Evolutionary conservation across 2,888 invertebrate genomes (phyloP), one percentile per base, ranked within the genome.

Genomic region (Tuta absoluta): DNA sequence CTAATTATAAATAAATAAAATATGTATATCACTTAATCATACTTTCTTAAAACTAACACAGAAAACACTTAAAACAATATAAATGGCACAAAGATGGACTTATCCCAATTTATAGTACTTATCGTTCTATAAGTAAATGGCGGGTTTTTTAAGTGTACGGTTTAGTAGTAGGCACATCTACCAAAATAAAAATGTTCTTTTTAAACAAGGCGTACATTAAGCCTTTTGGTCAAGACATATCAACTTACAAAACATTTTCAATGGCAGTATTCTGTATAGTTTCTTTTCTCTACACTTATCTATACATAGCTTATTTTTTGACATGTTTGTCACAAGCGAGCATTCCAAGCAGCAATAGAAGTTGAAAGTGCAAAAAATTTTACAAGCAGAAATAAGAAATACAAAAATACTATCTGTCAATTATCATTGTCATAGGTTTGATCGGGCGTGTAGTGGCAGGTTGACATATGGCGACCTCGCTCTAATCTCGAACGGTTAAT

Each of bases 381-480:
- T n/a, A 1, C 14, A 0, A 45, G 0, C 4, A n/a, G 5, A 45
- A n/a, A 45, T n/a, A 24, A 14, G 14, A 14, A 56, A 17, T 56
- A 17, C 14, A 51, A 8, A 51, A 8, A 5, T n/a, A 56, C 17
- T 33, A 12, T 33, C 56, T 33, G 14, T 33, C 33, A 56, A 33
- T 8, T 56, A 33, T 33, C 56, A 56, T 56, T 56, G 56, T 56
- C 53, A 12, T 12, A 53, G 33, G 17, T 56, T 33, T 24, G 24
- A 56, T 56, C 33, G 17, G 17, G n/a, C n/a, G 56, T 48, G 49
- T 21, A 19, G 3, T 61, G 49, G 28, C 61, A 61, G 49, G 21
- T 49, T 61, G 58, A 63, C 19, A 48, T 59, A 19, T 57, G 57
- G n/a, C 24, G 49, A 37, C 63, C 59, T 63, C 59, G 63, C 63